Base-by-base conservation (phyloP, 2,888 invertebrate genomes). In the Agrotis puta region DNA sequence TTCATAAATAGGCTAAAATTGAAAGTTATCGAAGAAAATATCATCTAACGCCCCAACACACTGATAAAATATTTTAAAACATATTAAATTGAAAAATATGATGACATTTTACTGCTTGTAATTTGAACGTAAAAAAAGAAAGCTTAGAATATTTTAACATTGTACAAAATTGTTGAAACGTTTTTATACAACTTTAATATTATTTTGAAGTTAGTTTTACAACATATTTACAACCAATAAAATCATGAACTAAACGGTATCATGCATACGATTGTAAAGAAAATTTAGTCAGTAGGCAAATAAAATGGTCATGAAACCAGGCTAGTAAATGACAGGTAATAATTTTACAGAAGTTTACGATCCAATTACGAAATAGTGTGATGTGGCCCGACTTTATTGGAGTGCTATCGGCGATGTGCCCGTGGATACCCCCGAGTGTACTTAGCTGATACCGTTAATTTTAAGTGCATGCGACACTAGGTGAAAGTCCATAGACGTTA, bases 291-390 rank as follows among this genome's bases (percentile, higher is more conserved):
- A 83, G 84, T 83, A 84, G 86, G 84, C 77, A 86, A 87, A 87
- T 89, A 89, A 89, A 89, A 88, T 81, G 79, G 85, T 82, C 87
- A 87, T 90, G 87, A 90, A 85, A 88, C 84, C 70, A 78, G 76
- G 81, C 81, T 84, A 85, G 84, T 88, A 88, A 88, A 90, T 87
- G 83, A 72, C 82, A 84, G 87, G 87, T 87, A 89, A 86, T 89
- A 86, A 88, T 89, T 89, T 89, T 88, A 89, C 85, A 88, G 88
- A 88, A 83, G 85, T 91, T 92, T 91, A 91, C 84, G 88, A 82
- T 87, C 89, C 90, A 91, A 91, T 92, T 91, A 92, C 88, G 87
- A 86, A 88, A 88, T 90, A 88, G 91, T 92, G 90, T 90, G 89
- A 90, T 89, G 87, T 88, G 87, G 87, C 84, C 77, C 82, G 83